Evolutionary conservation across 2,888 invertebrate species (phyloP).

Genomic region (Mesopsocus fuscifrons): DNA sequence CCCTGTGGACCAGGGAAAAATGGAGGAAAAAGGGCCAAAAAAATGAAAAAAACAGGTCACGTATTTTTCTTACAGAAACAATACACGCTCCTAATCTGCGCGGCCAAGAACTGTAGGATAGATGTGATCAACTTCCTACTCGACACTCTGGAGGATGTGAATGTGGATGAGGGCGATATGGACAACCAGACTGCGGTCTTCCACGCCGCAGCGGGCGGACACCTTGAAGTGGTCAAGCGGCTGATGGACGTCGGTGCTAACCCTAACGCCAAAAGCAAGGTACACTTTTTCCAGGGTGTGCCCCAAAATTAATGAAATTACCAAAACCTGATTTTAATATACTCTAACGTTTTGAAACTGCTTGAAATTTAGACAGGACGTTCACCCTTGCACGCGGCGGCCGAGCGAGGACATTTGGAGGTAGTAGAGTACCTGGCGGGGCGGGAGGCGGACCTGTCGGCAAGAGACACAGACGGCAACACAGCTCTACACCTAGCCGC

Average conservation of each 20-base stretch:
- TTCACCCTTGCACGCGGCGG: conserved; percentile 50
- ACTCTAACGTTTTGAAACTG: too few species aligned
- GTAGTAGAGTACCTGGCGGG: conserved; percentile 37
- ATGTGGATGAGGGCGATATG: conserved; percentile 38
- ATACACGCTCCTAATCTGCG: conserved; percentile 55
- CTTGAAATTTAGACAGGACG: conserved; percentile 32
- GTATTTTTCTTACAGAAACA: conserved; percentile 37
- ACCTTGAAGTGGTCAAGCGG: conserved; percentile 40
- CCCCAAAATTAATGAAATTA: background rate
- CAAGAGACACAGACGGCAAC: conserved; percentile 47
- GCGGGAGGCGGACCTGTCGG: conserved; percentile 43
- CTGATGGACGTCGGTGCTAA: conserved; percentile 48
- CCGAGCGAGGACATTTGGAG: conserved; percentile 42
- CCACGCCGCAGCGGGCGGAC: conserved; percentile 54
- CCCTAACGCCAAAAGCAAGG: conserved; percentile 49
- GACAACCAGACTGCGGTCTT: conserved; percentile 57
- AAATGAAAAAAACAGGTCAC: too few species aligned
- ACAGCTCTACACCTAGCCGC: conserved; percentile 60
- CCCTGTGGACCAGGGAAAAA: too few species aligned
- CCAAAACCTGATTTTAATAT: too few species aligned
- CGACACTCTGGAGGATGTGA: conserved; percentile 37
- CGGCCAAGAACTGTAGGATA: conserved; percentile 45
- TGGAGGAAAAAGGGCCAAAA: too few species aligned
- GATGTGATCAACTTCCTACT: conserved; percentile 44
- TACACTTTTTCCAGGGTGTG: conserved; percentile 20